Conservation (phyloP, 2,113 vertebrate genomes). For the Ardeotis arabs region DNA sequence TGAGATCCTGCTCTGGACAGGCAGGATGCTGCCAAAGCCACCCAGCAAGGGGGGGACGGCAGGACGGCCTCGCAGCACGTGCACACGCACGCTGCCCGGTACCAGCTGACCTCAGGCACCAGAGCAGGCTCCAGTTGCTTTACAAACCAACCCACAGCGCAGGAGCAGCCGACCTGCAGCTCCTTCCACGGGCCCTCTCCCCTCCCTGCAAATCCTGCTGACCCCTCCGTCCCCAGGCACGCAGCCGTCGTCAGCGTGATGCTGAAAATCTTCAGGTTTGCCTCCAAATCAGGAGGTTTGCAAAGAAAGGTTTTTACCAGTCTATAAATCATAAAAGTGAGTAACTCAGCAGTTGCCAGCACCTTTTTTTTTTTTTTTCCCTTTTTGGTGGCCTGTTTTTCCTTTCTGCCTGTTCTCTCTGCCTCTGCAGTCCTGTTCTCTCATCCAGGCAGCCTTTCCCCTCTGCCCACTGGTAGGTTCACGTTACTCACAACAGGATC, state of each 20-base stretch:
- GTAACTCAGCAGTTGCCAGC: neutral
- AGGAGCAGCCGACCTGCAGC: neutral
- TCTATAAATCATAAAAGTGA: neutral
- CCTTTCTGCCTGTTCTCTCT: neutral
- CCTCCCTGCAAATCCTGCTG: neutral
- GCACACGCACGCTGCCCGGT: neutral
- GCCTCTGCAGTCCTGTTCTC: neutral
- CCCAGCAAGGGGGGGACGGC: neutral
- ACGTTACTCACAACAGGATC: neutral
- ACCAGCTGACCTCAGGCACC: too few species aligned
- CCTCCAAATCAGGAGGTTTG: neutral
- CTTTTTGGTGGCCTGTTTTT: neutral
- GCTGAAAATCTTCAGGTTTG: neutral
- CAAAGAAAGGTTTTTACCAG: neutral
- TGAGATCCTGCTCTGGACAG: neutral
- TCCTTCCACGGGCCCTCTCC: accelerated
- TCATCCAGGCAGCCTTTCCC: neutral
- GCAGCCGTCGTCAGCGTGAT: accelerated
- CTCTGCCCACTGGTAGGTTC: neutral
- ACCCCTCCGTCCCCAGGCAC: neutral
- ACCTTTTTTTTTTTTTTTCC: neutral
- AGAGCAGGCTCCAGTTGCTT: neutral
- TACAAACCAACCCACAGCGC: accelerated
- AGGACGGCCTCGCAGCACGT: neutral
- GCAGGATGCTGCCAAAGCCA: neutral